Evolutionary conservation across 2,113 vertebrate genomes (phyloP), one percentile per base, ranked within the genome.

Genomic region (Burhinus bistriatus): DNA sequence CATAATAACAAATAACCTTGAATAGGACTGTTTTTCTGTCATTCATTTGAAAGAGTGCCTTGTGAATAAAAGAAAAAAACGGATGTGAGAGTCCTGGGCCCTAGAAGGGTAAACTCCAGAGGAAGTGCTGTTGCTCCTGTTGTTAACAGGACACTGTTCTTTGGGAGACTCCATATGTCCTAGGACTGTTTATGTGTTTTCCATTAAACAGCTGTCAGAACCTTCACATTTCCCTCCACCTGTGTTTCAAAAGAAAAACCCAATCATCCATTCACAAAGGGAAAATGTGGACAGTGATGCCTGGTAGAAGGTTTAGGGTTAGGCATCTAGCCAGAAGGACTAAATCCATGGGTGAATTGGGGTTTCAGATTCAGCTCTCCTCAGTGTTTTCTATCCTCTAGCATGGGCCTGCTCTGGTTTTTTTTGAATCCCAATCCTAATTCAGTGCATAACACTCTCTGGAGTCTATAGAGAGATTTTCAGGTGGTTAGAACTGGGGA

Each of bases 181-280:
- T 52, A 45, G 25, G n/a, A 91, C 69, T 86, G 49, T 92, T 92
- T 83, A 57, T 77, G 29, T 52, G 30, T 90, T 92, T 93, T 83
- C 58, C 64, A 77, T 90, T 80, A 93, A 95, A 70, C 29, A 83
- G 25, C 44, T 92, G 86, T 83, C 93, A 90, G 71, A 92, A 93
- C 71, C 54, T 93, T 90, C 64, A 92, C 16, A n/a, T 73, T 86
- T 90, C 9, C 6, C 25, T 80, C 15, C 61, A 83, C 30, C 14
- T 73, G 20, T 80, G 21, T 70, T 95, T 95, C 71, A 70, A 90
- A 81, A 87, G 25, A 90, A 81, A 85, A 27, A 92, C 6, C 3
- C 36, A 86, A 32, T 86, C 23, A 54, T 68, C 36, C 44, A 61
- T 61, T 90, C 40, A 52, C 11, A 8, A 70, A 73, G 22, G 55